These are phyloP conservation scores for Thunnus albacares DNA, from an alignment of 2,797 vertebrate species.

Conservation along the genomic window DNA sequence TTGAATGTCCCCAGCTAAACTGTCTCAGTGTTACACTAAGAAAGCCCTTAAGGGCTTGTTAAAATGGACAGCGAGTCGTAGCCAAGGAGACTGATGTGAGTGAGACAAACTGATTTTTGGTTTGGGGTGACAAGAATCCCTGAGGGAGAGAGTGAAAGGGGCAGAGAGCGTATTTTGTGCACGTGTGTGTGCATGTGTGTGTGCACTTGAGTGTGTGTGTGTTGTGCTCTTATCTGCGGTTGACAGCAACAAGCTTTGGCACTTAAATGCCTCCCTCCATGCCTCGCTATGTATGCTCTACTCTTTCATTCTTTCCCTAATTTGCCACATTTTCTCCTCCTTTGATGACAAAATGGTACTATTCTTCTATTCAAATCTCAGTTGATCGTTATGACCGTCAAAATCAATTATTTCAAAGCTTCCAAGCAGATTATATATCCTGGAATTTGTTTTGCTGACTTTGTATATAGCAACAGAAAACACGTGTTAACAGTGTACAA, in stretches of 20 bases:
- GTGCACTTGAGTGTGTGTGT: constrained; percentile 38
- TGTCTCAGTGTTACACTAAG: constrained; percentile 52
- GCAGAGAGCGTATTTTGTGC: constrained; percentile 44
- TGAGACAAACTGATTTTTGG: constrained; percentile 81
- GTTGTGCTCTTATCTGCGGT: constrained; percentile 71
- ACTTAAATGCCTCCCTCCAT: constrained; percentile 49
- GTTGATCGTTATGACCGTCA: not conserved
- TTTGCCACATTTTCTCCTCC: constrained; percentile 9
- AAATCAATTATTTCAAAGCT: constrained; percentile 29
- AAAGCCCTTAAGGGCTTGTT: constrained; percentile 64
- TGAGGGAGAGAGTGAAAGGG: constrained; percentile 43
- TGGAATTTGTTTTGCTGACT: constrained; percentile 4
- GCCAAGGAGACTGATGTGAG: constrained; percentile 70
- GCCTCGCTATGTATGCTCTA: constrained; percentile 12
- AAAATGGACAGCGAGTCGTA: constrained; percentile 70
- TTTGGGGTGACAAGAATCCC: constrained; percentile 71
- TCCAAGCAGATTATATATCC: not conserved
- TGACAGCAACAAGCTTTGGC: constrained; percentile 77
- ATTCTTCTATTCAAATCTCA: constrained; percentile 11
- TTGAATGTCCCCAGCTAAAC: constrained; percentile 48
- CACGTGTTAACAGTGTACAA: not conserved
- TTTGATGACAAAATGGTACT: constrained; percentile 29
- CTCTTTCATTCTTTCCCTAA: constrained; percentile 18
- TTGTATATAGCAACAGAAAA: not conserved
- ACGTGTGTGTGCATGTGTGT: constrained; percentile 30